Base-by-base conservation (phyloP, 1,140 invertebrate species). In the Habropoda laboriosa region DNA sequence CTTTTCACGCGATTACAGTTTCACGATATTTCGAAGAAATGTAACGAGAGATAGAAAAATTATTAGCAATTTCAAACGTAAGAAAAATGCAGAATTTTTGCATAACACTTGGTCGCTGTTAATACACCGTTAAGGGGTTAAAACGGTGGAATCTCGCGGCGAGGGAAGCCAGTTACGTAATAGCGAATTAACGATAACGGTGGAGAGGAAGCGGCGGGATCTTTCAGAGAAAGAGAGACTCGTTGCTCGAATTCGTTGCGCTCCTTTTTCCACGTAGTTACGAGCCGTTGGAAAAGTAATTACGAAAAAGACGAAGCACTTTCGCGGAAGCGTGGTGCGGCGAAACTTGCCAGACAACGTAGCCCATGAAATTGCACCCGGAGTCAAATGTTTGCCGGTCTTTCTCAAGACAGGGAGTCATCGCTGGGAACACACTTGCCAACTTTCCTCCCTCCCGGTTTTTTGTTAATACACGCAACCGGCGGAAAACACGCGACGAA, bases 341-440 rank as follows among this genome's bases (percentile, higher is more conserved):
- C 13, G 24, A 60, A 70, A 77, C 58, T 64, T 42, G 60, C 45
- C 72, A 58, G 64, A 68, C 53, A 68, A 76, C 57, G 72, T 18
- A 21, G 24, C 47, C 16, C 18, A n/a, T n/a, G 60, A 60, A n/a
- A 53, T 66, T 53, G 49, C 61, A 24, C 61, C 21, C 21, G n/a
- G 24, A 40, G 53, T 60, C 70, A 38, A 64, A 51, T 0, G 58
- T 30, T 64, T 24, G 58, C 58, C 0, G 4, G 12, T n/a, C 45
- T 64, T 63, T 24, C 16, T 40, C 53, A 49, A 61, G 53, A 71
- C 42, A 60, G n/a, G n/a, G n/a, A n/a, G 35, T 45, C 60, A n/a
- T 10, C 2, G 58, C n/a, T 21, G 24, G 27, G 10, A 55, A 63
- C 61, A 35, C 49, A 35, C 32, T 76, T 57, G 73, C 13, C 53